These are phyloP conservation scores for Arctocebus calabarensis DNA, from an alignment of 2,797 vertebrate species.

Conservation along the genomic window DNA sequence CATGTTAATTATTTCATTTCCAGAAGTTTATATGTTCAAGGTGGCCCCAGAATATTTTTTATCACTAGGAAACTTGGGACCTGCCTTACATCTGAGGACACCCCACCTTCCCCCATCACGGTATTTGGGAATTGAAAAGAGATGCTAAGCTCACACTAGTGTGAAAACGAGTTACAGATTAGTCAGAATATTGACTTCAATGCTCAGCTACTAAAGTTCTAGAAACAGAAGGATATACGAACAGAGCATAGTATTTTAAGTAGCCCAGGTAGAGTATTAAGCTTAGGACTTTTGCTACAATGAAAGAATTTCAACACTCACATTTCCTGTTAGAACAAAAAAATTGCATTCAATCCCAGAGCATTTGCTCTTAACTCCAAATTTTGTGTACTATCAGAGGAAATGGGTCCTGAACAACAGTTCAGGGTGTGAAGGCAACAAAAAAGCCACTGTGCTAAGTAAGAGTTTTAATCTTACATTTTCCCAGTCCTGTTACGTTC, in stretches of 20 bases:
- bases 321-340: slow-evolving; percentile 13
- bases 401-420: not conserved
- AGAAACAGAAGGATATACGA: not conserved
- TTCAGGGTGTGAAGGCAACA: not conserved
- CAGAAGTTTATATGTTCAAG: slow-evolving; percentile 10
- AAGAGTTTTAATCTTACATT: not conserved
- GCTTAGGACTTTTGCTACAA: not conserved
- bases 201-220: not conserved
- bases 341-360: not conserved
- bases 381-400: not conserved
- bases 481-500: not conserved
- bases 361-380: not conserved
- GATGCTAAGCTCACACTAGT: not conserved
- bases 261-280: not conserved
- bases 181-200: not conserved
- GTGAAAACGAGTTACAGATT: slow-evolving; percentile 22
- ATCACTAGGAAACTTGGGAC: not conserved
- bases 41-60: not conserved
- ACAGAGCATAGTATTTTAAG: not conserved
- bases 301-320: not conserved
- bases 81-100: not conserved
- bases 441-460: not conserved
- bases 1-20: not conserved
- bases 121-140: not conserved
- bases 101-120: not conserved